Conservation (phyloP, 2,113 vertebrate species). For the Atherinomorus stipes region DNA sequence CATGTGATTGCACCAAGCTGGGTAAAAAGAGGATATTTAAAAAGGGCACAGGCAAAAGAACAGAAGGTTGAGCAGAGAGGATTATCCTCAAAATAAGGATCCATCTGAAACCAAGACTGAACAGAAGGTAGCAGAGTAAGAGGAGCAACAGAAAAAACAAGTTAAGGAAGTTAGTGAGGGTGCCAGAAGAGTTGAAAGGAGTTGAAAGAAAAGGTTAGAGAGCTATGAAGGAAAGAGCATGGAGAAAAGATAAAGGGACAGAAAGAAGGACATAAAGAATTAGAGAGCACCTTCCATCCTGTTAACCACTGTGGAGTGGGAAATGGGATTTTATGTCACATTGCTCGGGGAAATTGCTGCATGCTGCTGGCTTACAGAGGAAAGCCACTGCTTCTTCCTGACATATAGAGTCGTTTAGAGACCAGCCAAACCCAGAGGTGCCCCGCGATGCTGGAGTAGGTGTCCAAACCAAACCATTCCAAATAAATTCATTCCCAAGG, state of each 20-base stretch:
- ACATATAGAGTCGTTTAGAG: conserved; percentile 55
- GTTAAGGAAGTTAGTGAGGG: background rate
- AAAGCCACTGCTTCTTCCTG: conserved; percentile 55
- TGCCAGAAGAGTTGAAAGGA: conserved; percentile 25
- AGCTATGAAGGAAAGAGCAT: conserved; percentile 6
- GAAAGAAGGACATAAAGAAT: background rate
- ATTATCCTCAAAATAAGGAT: background rate
- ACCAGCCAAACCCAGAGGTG: conserved; percentile 31
- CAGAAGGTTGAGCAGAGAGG: conserved; percentile 20
- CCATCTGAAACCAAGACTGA: background rate
- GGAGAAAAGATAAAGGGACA: conserved; percentile 14
- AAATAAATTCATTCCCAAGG: conserved; percentile 34
- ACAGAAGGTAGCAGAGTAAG: background rate
- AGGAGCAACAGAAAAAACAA: background rate
- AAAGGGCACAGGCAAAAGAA: conserved; percentile 9
- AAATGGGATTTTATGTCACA: conserved; percentile 75
- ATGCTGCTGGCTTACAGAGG: conserved; percentile 51
- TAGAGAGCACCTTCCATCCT: conserved; percentile 49
- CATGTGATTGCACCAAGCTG: background rate
- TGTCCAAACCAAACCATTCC: conserved; percentile 18
- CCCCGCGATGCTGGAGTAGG: conserved; percentile 34
- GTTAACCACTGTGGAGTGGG: conserved; percentile 62
- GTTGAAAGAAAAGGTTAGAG: conserved; percentile 50
- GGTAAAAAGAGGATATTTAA: conserved; percentile 7
- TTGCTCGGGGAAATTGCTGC: conserved; percentile 61